Evolutionary conservation across 2,888 invertebrate genomes (phyloP).

Genomic region (Chloroclysta siterata): DNA sequence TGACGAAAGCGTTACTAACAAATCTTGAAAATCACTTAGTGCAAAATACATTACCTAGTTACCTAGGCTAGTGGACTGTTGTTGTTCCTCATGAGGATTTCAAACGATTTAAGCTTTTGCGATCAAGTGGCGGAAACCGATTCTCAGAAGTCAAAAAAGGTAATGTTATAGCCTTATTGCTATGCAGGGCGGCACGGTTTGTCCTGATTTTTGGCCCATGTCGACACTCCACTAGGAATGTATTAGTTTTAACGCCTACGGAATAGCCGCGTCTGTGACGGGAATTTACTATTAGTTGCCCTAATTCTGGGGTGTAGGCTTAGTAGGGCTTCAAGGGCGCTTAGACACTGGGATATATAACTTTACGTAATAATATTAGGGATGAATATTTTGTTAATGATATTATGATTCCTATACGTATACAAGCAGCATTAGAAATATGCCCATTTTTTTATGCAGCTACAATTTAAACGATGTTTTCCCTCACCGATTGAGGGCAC

Average conservation of each 20-base stretch:
- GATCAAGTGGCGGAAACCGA: background rate
- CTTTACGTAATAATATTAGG: background rate
- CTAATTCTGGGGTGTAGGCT: slow-evolving; percentile 41
- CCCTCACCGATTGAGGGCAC: no score
- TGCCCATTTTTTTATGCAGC: no score
- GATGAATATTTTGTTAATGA: no score
- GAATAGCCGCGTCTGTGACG: slow-evolving; percentile 70
- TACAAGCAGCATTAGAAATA: no score
- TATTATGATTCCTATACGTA: no score
- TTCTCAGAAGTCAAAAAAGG: slow-evolving; percentile 15
- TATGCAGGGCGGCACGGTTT: slow-evolving; percentile 72
- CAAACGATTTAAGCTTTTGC: background rate
- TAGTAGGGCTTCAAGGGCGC: slow-evolving; percentile 36
- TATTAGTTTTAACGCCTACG: slow-evolving; percentile 79
- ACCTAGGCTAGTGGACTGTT: no score
- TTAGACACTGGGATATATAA: slow-evolving; percentile 19
- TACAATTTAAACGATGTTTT: no score
- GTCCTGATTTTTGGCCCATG: slow-evolving; percentile 81
- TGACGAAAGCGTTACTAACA: no score
- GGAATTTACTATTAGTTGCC: slow-evolving; percentile 68
- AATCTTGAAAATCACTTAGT: no score
- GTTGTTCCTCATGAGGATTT: no score
- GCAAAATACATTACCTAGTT: no score
- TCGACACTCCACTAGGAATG: slow-evolving; percentile 77
- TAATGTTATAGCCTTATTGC: slow-evolving; percentile 63